These are phyloP conservation scores for Nasonia oneida DNA, from an alignment of 2,888 invertebrate genomes.

Conservation along the genomic window DNA sequence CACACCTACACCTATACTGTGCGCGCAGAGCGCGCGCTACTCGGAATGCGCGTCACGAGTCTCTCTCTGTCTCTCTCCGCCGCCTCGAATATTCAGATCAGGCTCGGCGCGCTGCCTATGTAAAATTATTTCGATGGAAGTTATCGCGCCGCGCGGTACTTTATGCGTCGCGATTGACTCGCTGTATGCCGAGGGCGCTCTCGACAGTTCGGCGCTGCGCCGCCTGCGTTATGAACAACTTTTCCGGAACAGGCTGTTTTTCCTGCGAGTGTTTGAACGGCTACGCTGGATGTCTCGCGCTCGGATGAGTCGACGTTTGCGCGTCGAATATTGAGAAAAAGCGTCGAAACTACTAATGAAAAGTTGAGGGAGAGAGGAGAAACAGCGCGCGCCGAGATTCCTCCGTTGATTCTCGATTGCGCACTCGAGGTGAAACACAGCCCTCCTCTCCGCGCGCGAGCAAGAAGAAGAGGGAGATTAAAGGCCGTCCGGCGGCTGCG, in stretches of 20 bases:
- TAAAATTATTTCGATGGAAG: slow-evolving; percentile 41
- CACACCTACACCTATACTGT: slow-evolving; percentile 22
- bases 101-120: slow-evolving; percentile 14
- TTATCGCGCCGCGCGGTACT: slow-evolving; percentile 34
- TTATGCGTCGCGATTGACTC: slow-evolving; percentile 38
- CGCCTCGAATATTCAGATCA: slow-evolving; percentile 29
- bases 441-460: not conserved
- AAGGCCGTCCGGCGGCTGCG: slow-evolving; percentile 28
- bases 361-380: not conserved
- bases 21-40: slow-evolving; percentile 49
- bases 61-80: not conserved
- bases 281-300: not conserved
- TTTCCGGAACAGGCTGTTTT: not conserved
- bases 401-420: not conserved
- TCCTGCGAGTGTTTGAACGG: no score
- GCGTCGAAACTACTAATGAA: not conserved
- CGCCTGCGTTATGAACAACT: not conserved
- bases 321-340: not conserved
- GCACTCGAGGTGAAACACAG: slow-evolving; percentile 20
- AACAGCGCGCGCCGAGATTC: not conserved
- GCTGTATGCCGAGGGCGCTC: not conserved
- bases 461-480: slow-evolving; percentile 21
- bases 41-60: slow-evolving; percentile 68
- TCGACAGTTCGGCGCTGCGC: not conserved
- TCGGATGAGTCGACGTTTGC: not conserved